Evolutionary conservation across 2,113 vertebrate genomes (phyloP).

Genomic region (Callionymus lyra): DNA sequence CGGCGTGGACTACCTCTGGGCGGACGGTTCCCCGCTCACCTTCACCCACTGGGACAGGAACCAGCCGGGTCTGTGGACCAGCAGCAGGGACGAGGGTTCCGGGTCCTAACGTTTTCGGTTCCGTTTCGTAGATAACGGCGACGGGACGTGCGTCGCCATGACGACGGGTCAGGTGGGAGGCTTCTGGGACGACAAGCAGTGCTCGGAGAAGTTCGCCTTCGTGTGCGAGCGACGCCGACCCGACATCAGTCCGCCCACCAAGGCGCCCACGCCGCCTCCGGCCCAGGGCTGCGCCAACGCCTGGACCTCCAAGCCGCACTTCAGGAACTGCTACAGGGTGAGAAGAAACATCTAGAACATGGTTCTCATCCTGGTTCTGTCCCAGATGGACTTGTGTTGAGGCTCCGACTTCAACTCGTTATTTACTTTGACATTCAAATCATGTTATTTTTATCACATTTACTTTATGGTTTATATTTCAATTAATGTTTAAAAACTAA

Average conservation of each 20-base stretch:
- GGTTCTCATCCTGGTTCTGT: too few species aligned
- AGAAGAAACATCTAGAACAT: too few species aligned
- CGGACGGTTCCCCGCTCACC: slow-evolving; percentile 46
- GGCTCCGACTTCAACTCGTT: too few species aligned
- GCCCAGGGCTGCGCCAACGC: slow-evolving; percentile 29
- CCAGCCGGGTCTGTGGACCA: slow-evolving; percentile 62
- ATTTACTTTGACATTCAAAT: too few species aligned
- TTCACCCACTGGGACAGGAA: slow-evolving; percentile 69
- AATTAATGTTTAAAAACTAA: too few species aligned
- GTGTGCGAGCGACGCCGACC: slow-evolving; percentile 61
- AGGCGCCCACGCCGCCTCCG: slow-evolving; percentile 50
- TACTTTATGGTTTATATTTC: too few species aligned
- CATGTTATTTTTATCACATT: too few species aligned
- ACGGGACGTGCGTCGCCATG: slow-evolving; percentile 67
- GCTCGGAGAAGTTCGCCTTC: slow-evolving; percentile 44
- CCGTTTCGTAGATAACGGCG: slow-evolving; percentile 51
- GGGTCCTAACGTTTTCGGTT: too few species aligned
- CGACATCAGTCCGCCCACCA: slow-evolving; percentile 63
- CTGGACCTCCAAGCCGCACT: slow-evolving; percentile 48
- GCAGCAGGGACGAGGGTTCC: too few species aligned
- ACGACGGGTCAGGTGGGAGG: slow-evolving; percentile 52
- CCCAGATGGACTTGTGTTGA: too few species aligned
- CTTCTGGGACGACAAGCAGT: slow-evolving; percentile 67
- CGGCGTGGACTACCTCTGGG: slow-evolving; percentile 69
- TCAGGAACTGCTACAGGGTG: slow-evolving; percentile 64